These are phyloP conservation scores for Tyria jacobaeae DNA, from an alignment of 2,888 invertebrate genomes.

Conservation along the genomic window DNA sequence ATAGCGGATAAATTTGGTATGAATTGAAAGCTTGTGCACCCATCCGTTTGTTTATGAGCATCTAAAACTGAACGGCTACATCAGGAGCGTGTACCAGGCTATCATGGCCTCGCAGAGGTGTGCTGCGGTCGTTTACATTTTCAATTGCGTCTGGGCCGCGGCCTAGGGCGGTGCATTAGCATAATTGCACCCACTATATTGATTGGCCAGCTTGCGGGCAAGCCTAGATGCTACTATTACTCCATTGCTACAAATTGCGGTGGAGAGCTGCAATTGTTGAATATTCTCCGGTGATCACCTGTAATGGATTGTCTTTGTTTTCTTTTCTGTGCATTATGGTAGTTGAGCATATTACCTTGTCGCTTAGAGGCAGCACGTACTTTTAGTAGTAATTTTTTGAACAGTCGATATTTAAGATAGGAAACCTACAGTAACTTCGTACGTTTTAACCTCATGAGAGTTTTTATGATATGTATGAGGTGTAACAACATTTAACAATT, in stretches of 20 bases:
- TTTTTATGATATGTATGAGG: too few relatives aligned
- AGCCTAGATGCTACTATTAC: conserved; percentile 50
- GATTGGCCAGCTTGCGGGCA: conserved; percentile 75
- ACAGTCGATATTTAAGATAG: too few relatives aligned
- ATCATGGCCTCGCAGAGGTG: conserved; percentile 65
- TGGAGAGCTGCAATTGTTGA: conserved; percentile 34
- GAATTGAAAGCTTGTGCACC: conserved; percentile 8
- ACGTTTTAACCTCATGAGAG: too few relatives aligned
- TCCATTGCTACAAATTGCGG: conserved; percentile 37
- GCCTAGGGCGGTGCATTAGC: conserved; percentile 80
- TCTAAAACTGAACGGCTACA: conserved; percentile 56
- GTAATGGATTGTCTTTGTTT: conserved; percentile 7
- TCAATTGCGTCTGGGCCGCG: conserved; percentile 71
- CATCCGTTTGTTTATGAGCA: conserved; percentile 44
- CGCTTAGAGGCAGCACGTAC: neutral
- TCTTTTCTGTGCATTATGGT: conserved; percentile 6
- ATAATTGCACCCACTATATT: conserved; percentile 83
- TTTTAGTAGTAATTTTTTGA: too few relatives aligned
- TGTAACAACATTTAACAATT: too few relatives aligned
- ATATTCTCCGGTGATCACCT: conserved; percentile 38
- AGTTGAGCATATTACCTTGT: neutral
- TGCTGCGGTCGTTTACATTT: conserved; percentile 72
- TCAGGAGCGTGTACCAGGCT: conserved; percentile 58
- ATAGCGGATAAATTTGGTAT: conserved; percentile 6
- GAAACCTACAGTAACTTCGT: too few relatives aligned